phyloP scores from a whole-genome alignment of 2,797 vertebrate genomes.

The Lophius americanus region DNA sequence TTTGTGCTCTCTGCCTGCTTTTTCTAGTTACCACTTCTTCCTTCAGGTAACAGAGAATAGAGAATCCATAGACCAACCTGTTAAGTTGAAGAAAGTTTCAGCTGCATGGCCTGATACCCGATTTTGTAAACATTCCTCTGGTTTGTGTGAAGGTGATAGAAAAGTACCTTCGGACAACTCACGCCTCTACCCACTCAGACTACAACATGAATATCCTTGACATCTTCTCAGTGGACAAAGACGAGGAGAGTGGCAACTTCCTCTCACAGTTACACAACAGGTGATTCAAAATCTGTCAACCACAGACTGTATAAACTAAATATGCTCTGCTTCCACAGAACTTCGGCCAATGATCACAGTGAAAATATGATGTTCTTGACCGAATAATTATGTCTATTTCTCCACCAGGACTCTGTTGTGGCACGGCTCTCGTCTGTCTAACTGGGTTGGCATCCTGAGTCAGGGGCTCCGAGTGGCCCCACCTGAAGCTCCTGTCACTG shows the following conservation, averaged over 20 bases:
- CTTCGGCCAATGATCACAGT: too few relatives aligned
- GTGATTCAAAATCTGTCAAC: slow-evolving; percentile 50
- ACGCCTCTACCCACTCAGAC: slow-evolving; percentile 86
- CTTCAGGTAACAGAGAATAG: background rate
- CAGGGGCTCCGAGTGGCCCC: slow-evolving; percentile 89
- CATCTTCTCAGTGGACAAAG: slow-evolving; percentile 85
- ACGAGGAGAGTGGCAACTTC: slow-evolving; percentile 82
- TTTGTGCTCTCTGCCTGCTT: too few relatives aligned
- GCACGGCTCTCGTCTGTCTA: slow-evolving; percentile 92
- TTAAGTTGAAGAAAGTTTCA: background rate
- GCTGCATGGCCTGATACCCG: background rate
- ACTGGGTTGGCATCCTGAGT: slow-evolving; percentile 92
- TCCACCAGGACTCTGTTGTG: slow-evolving; percentile 86
- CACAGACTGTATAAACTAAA: background rate
- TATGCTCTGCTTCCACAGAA: too few relatives aligned
- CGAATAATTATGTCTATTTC: background rate
- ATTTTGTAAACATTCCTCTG: background rate
- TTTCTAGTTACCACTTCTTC: background rate
- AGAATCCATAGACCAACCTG: background rate
- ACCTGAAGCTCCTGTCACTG: slow-evolving; percentile 89
- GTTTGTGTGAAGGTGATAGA: slow-evolving; percentile 82
- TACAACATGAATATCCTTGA: slow-evolving; percentile 89
- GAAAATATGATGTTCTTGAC: background rate
- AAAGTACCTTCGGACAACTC: slow-evolving; percentile 86
- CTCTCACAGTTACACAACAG: slow-evolving; percentile 84